These are phyloP conservation scores for Shargacucullia verbasci DNA, from an alignment of 2,888 invertebrate genomes.

Conservation along the genomic window DNA sequence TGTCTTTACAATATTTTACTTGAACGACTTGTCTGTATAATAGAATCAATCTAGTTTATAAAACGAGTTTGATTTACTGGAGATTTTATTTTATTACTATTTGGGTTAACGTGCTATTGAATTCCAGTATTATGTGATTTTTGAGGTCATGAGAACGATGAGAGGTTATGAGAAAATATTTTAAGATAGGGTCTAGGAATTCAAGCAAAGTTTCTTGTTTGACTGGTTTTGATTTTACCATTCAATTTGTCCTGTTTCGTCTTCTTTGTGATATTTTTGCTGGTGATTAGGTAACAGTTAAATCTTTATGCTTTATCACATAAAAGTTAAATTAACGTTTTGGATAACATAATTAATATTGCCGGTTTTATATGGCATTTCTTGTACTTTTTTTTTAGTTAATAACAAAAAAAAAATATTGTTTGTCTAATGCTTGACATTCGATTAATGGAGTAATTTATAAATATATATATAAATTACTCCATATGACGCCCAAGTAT, in stretches of 20 bases:
- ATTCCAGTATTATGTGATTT: constrained; percentile 52
- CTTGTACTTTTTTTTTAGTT: too few relatives aligned
- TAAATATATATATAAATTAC: too few relatives aligned
- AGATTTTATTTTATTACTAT: constrained; percentile 55
- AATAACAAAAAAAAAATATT: too few relatives aligned
- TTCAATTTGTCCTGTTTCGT: neutral
- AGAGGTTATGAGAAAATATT: constrained; percentile 55
- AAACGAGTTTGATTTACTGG: constrained; percentile 62
- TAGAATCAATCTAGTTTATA: constrained; percentile 59
- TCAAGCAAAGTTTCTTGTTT: constrained; percentile 4
- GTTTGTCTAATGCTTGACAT: too few relatives aligned
- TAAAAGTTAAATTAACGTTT: too few relatives aligned
- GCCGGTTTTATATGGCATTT: too few relatives aligned
- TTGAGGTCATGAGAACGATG: constrained; percentile 65
- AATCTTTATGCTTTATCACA: neutral
- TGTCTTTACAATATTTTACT: constrained; percentile 59
- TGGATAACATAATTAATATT: too few relatives aligned
- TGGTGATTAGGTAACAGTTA: too few relatives aligned
- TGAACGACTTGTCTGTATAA: constrained; percentile 68
- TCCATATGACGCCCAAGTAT: too few relatives aligned
- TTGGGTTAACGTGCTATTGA: constrained; percentile 42
- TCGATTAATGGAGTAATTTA: too few relatives aligned
- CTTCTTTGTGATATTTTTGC: neutral
- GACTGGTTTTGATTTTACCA: constrained; percentile 1
- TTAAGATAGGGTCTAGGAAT: constrained; percentile 5